phyloP scores from a whole-genome alignment of 2,113 vertebrate genomes.

The Myrmecobius fasciatus region DNA sequence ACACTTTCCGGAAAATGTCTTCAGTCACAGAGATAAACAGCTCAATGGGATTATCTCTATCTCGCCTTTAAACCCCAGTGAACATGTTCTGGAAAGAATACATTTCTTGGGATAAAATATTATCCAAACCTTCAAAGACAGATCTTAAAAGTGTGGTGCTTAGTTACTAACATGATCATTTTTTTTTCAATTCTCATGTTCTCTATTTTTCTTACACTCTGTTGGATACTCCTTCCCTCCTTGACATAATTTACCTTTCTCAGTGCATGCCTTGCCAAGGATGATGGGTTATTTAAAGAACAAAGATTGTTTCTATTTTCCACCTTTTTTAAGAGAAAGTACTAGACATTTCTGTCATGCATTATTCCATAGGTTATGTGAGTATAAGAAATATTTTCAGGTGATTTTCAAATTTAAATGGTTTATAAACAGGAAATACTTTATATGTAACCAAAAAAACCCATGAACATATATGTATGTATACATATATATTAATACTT shows the following conservation, averaged over 20 bases:
- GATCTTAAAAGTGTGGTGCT: constrained; percentile 19
- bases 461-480: not conserved
- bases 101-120: constrained; percentile 57
- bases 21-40: constrained; percentile 67
- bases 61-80: constrained; percentile 56
- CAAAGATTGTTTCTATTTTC: not conserved
- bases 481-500: not conserved
- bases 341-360: not conserved
- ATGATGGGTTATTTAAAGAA: not conserved
- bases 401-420: not conserved
- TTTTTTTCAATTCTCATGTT: not conserved
- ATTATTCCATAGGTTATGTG: not conserved
- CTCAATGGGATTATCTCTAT: constrained; percentile 64
- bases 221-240: not conserved
- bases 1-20: constrained; percentile 65
- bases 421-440: not conserved
- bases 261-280: not conserved
- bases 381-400: not conserved
- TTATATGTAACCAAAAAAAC: not conserved
- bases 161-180: constrained; percentile 42
- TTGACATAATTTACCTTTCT: not conserved
- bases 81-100: constrained; percentile 15
- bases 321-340: not conserved
- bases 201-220: constrained; percentile 13
- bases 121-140: constrained; percentile 46